Evolutionary conservation across 2,888 invertebrate species (phyloP).

Genomic region (Agonopterix heracliana): DNA sequence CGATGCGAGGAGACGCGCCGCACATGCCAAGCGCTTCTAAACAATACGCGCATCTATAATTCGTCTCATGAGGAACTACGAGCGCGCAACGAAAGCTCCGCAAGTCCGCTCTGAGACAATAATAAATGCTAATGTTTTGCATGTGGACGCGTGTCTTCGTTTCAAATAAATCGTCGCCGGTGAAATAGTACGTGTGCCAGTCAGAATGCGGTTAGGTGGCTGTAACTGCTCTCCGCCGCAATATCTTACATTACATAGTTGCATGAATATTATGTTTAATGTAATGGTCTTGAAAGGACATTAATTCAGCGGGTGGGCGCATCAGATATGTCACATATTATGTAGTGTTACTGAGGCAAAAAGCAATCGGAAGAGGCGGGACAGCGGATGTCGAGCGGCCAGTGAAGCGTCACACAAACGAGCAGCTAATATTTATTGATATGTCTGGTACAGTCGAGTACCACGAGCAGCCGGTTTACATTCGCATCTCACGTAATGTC

Average conservation of each 20-base stretch:
- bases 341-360: conserved; percentile 22
- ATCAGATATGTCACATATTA: conserved; percentile 22
- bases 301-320: conserved; percentile 24
- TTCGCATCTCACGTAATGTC: neutral
- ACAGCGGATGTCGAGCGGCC: conserved; percentile 32
- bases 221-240: conserved; percentile 26
- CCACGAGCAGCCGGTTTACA: neutral
- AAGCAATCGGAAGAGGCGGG: conserved; percentile 45
- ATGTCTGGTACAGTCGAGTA: conserved; percentile 2
- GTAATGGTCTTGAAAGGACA: conserved; percentile 29
- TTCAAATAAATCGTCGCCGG: conserved; percentile 51
- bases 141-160: conserved; percentile 50
- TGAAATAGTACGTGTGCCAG: conserved; percentile 50
- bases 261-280: conserved; percentile 25
- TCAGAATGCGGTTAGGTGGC: conserved; percentile 51
- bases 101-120: conserved; percentile 34
- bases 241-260: conserved; percentile 25
- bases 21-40: conserved; percentile 63
- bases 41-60: conserved; percentile 68
- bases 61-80: conserved; percentile 47
- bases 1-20: conserved; percentile 58
- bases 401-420: conserved; percentile 31
- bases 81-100: conserved; percentile 41
- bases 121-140: conserved; percentile 46
- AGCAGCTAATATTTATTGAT: neutral